Evolutionary conservation across 2,888 invertebrate genomes (phyloP).

Genomic region (Dicyrtomina minuta): DNA sequence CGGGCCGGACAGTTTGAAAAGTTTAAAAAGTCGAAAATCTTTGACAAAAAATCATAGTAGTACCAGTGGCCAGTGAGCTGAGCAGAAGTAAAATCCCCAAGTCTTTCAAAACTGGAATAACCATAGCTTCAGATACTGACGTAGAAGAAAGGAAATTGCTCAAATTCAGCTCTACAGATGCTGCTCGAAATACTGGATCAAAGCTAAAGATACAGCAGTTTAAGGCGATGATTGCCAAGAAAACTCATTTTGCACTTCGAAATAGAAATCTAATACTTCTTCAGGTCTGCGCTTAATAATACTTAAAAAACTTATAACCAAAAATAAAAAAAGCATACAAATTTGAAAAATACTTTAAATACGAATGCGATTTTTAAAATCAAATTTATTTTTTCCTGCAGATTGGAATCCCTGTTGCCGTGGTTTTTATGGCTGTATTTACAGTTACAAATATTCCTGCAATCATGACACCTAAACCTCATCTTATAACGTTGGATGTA

Average conservation of each 20-base stretch:
- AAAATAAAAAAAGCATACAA: not conserved
- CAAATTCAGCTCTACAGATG: not conserved
- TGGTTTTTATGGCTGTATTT: conserved; percentile 66
- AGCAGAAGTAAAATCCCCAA: not conserved
- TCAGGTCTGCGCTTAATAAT: conserved; percentile 60
- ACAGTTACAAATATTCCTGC: conserved; percentile 53
- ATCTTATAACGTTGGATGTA: conserved; percentile 61
- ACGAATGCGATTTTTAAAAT: no score
- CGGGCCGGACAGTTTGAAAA: no score
- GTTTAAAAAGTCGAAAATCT: no score
- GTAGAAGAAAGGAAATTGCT: not conserved
- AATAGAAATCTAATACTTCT: conserved; percentile 56
- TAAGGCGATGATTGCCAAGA: conserved; percentile 58
- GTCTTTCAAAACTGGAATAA: not conserved
- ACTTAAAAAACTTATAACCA: not conserved
- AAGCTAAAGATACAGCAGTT: conserved; percentile 57
- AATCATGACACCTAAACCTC: conserved; percentile 61
- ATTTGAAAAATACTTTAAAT: not conserved
- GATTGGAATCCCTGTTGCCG: conserved; percentile 68
- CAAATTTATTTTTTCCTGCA: conserved; percentile 59
- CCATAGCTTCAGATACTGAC: not conserved
- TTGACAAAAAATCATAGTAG: not conserved
- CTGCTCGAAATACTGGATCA: conserved; percentile 23
- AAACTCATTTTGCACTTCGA: conserved; percentile 57
- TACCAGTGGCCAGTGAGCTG: not conserved